phyloP scores from a whole-genome alignment of 2,888 invertebrate species.

The Elgonia sp. region DNA sequence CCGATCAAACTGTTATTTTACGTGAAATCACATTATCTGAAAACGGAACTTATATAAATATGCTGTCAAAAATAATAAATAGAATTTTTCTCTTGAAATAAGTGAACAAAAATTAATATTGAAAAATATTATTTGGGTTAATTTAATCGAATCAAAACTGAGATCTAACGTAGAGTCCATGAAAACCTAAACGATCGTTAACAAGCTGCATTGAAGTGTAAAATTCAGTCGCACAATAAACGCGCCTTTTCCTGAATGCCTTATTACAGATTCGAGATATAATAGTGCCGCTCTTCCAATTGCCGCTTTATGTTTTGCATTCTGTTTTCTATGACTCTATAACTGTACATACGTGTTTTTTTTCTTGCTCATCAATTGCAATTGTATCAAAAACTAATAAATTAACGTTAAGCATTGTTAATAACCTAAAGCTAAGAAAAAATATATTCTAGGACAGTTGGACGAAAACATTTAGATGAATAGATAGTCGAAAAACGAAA shows the following conservation, averaged over 20 bases:
- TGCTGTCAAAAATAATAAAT: neutral
- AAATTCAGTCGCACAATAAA: conserved; percentile 66
- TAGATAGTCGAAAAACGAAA: too few relatives aligned
- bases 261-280: conserved; percentile 62
- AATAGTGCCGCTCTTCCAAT: conserved; percentile 65
- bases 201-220: conserved; percentile 58
- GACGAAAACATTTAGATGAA: too few relatives aligned
- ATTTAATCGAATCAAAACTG: neutral
- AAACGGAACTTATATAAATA: too few relatives aligned
- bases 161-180: neutral
- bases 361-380: conserved; percentile 11
- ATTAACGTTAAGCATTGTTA: conserved; percentile 26
- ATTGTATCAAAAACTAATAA: conserved; percentile 24
- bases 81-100: neutral
- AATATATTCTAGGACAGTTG: too few relatives aligned
- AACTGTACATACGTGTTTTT: neutral
- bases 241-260: conserved; percentile 77
- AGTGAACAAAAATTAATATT: neutral
- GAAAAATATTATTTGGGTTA: neutral
- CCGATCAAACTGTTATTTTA: neutral
- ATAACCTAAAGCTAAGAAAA: neutral
- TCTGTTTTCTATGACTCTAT: conserved; percentile 32
- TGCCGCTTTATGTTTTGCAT: conserved; percentile 56
- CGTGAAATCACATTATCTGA: neutral
- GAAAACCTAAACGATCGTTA: conserved; percentile 24